Evolutionary conservation across 2,113 vertebrate species (phyloP).

Genomic region (Siniperca chuatsi): DNA sequence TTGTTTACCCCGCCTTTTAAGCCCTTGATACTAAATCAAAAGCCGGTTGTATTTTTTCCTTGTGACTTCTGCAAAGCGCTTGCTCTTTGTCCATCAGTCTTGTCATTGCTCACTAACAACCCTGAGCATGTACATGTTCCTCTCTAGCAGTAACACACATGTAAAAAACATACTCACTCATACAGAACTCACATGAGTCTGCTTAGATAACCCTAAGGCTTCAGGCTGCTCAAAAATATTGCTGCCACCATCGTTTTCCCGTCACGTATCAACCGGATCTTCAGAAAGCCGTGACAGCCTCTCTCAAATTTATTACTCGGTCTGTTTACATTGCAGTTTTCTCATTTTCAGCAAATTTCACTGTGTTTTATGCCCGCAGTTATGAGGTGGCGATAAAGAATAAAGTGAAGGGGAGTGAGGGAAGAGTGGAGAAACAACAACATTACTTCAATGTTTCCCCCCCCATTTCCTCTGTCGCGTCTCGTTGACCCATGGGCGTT

Average conservation of each 20-base stretch:
- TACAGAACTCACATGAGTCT: not conserved
- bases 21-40: constrained; percentile 64
- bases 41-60: constrained; percentile 25
- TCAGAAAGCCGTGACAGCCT: constrained; percentile 52
- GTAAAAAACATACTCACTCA: not conserved
- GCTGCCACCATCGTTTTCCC: constrained; percentile 60
- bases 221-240: constrained; percentile 31
- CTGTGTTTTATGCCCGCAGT: constrained; percentile 50
- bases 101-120: constrained; percentile 12
- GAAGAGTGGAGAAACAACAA: constrained; percentile 13
- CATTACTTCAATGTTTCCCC: constrained; percentile 32
- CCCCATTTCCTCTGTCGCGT: constrained; percentile 44
- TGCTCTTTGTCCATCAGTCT: constrained; percentile 28
- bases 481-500: constrained; percentile 71
- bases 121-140: not conserved
- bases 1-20: constrained; percentile 63
- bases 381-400: constrained; percentile 56
- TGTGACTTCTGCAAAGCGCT: constrained; percentile 12
- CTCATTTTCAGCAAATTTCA: constrained; percentile 64
- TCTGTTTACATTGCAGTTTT: constrained; percentile 69
- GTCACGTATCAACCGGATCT: constrained; percentile 64
- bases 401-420: constrained; percentile 18
- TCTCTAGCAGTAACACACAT: not conserved
- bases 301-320: constrained; percentile 54
- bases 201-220: constrained; percentile 32